Percentiles rank a stretch among this genome's conserved stretches.
These are phyloP conservation scores for Argopecten irradians DNA, from an alignment of 1,140 invertebrate species.

Conservation along the genomic window DNA sequence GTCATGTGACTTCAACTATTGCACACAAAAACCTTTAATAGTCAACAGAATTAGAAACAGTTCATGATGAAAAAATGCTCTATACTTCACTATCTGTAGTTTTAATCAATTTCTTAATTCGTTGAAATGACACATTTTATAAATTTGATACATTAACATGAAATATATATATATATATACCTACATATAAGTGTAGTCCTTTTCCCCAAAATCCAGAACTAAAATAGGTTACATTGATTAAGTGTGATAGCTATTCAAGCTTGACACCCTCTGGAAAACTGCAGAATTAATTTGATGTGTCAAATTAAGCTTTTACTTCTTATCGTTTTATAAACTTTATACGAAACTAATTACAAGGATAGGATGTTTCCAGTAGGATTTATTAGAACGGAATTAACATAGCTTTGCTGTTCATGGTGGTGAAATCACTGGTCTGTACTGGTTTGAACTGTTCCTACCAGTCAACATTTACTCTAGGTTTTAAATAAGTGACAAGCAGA, in stretches of 20 bases:
- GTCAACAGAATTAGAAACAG: too few species aligned
- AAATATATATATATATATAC: not conserved
- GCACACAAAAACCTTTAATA: too few species aligned
- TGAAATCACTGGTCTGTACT: not conserved
- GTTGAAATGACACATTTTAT: too few species aligned
- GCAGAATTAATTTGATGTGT: slow-evolving; percentile 11
- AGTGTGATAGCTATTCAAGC: not conserved
- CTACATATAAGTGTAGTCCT: too few species aligned
- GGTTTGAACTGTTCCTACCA: not conserved
- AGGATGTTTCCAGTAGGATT: not conserved
- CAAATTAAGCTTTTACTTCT: not conserved
- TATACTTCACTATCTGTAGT: too few species aligned
- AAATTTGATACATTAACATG: not conserved
- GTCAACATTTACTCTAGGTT: too few species aligned
- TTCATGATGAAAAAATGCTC: too few species aligned
- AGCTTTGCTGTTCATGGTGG: not conserved
- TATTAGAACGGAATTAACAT: not conserved
- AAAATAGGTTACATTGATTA: not conserved
- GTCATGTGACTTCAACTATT: too few species aligned
- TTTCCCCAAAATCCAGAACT: not conserved
- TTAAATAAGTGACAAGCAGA: too few species aligned
- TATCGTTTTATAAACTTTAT: not conserved
- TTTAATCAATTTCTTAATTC: too few species aligned
- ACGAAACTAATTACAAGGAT: not conserved
- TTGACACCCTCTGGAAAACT: not conserved